Evolutionary conservation across 2,888 invertebrate genomes (phyloP), one percentile per base, ranked within the genome.

Genomic region (Prosopocoilus inquinatus): DNA sequence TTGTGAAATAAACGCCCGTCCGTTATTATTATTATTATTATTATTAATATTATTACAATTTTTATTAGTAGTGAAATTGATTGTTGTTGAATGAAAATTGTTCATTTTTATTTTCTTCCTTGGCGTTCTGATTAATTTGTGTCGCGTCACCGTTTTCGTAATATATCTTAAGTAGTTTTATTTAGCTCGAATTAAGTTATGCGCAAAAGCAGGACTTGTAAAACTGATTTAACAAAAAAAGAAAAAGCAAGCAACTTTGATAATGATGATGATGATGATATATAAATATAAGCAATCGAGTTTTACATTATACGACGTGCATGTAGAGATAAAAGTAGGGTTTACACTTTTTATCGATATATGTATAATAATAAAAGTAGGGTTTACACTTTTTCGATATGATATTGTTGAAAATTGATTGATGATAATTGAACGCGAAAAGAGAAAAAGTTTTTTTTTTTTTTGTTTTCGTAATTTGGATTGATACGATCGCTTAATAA

Each of bases 181-280:
- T 70, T 70, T 70, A 70, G 68, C 66, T 69, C 67, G 68, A 71
- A 71, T 72, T 70, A 63, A 63, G 59, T 67, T 67, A 57, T 28
- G 60, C 56, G 64, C 65, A 63, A 62, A 70, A 65, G 66, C 67
- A 64, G 68, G 67, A 66, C 67, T 66, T 68, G 64, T 61, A 60
- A 59, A 66, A 62, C 57, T 43, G 20, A 28, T 41, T 49, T 36
- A 57, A 28, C 33, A 55, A 53, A 60, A 54, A 57, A 59, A 51
- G 56, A 38, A n/a, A 38, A 13, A 38, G 39, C 11, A 12, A 9
- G 16, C 41, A 41, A 15, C 12, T 41, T 41, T 45, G 5, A 15
- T n/a, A n/a, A n/a, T n/a, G n/a, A n/a, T n/a, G n/a, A n/a, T n/a
- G n/a, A n/a, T n/a, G n/a, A n/a, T n/a, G n/a, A n/a, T n/a, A n/a